Evolutionary conservation across 2,113 vertebrate species (phyloP), one percentile per base, ranked within the genome.

Genomic region (Serilophus lunatus): DNA sequence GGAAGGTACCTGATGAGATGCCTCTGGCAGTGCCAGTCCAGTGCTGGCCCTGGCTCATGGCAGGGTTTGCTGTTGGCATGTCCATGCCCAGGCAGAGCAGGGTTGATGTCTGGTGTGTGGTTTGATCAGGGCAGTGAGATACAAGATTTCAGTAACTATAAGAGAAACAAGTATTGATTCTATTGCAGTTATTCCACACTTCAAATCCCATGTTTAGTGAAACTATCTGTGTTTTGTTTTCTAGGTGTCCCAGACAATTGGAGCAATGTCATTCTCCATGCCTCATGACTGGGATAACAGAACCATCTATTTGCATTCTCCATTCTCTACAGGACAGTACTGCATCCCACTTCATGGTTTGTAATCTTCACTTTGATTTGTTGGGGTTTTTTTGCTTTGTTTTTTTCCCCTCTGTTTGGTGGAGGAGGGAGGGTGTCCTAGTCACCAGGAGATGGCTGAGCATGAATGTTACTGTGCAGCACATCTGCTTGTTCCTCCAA

Each of bases 341-440:
- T 99, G 99, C 96, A 97, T 99, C 82, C 99, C 99, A 26, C 98
- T 99, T 74, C 98, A 98, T 90, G 98, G 99, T 99, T 81, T 94
- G 98, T 98, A 91, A 59, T 31, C 56, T 70, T 66, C 35, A 18
- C 44, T 89, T 82, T 13, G 29, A 18, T 56, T 75, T 81, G 26
- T 61, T 61, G 36, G 45, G 6, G 2, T 10, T 60, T 31, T 24
- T 3, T 12, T 5, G 5, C 4, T 38, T 42, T 13, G n/a, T 8
- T 26, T 56, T 40, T 40, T 51, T 2, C 14, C 16, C 18, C 0
- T 10, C 0, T 40, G 51, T 60, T 66, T 47, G 44, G 16, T 68
- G 49, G 40, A 71, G 36, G 24, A 68, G 66, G 22, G 51, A 18
- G 33, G 15, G 22, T 51, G 45, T 69, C 40, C 75, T 82, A 63